Percentiles rank a stretch among this genome's conserved stretches.
These are phyloP conservation scores for Fragum whitleyi DNA, from an alignment of 2,888 invertebrate genomes.

Conservation along the genomic window DNA sequence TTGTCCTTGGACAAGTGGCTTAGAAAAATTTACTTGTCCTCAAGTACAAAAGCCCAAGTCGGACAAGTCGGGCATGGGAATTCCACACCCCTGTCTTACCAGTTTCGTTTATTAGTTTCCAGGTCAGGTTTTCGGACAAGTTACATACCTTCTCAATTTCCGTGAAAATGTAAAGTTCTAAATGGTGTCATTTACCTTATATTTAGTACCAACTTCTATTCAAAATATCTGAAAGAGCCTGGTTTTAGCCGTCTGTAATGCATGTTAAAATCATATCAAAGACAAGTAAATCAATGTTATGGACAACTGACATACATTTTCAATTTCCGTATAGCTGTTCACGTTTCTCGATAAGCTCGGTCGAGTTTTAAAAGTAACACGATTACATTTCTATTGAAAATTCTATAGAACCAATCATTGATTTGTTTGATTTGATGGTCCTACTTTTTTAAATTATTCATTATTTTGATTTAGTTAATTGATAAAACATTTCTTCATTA, in stretches of 20 bases:
- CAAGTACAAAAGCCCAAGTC: no score
- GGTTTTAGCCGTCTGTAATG: background rate
- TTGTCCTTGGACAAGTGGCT: no score
- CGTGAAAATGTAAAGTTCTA: background rate
- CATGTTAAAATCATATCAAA: background rate
- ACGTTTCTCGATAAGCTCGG: background rate
- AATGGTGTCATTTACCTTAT: background rate
- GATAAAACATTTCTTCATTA: no score
- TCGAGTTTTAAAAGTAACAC: background rate
- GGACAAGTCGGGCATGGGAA: no score
- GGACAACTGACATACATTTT: background rate
- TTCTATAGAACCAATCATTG: background rate
- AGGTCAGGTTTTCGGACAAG: background rate
- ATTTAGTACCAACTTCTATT: no score
- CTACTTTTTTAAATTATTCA: no score
- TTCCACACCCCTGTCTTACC: no score
- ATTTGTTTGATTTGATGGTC: background rate
- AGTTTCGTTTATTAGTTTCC: no score
- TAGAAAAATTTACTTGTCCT: no score
- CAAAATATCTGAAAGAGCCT: background rate
- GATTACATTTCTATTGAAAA: background rate
- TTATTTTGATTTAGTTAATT: no score
- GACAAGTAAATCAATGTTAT: background rate
- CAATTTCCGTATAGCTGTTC: background rate
- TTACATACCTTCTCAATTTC: background rate